phyloP scores from a whole-genome alignment of 2,888 invertebrate species.

The Galeruca laticollis region DNA sequence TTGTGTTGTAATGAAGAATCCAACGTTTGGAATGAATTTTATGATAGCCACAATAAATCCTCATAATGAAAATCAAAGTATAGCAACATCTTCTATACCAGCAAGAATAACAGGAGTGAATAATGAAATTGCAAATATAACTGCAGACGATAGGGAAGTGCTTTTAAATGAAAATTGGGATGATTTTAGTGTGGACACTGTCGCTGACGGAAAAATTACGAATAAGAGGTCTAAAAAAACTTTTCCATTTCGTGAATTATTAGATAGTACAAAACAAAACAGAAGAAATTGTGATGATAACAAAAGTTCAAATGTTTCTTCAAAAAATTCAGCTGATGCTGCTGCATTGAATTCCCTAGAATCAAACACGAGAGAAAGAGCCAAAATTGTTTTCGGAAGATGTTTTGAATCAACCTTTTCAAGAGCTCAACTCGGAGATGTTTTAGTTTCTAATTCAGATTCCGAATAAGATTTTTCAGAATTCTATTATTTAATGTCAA shows the following conservation, averaged over 20 bases:
- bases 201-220: conserved; percentile 14
- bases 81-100: conserved; percentile 53
- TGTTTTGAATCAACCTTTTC: conserved; percentile 78
- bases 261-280: conserved; percentile 32
- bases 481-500: too few relatives aligned
- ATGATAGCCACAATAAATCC: conserved; percentile 83
- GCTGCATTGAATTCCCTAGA: conserved; percentile 69
- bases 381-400: conserved; percentile 76
- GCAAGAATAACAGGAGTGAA: conserved; percentile 62
- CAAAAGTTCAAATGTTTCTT: conserved; percentile 1
- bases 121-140: conserved; percentile 43
- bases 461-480: conserved; percentile 50
- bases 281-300: conserved; percentile 22
- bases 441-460: conserved; percentile 64
- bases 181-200: conserved; percentile 49
- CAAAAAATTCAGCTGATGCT: conserved; percentile 36
- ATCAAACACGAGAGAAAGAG: conserved; percentile 70
- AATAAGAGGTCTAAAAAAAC: conserved; percentile 36
- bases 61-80: conserved; percentile 65
- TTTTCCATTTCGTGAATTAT: conserved; percentile 31
- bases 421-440: conserved; percentile 35
- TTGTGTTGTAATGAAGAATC: conserved; percentile 78
- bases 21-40: conserved; percentile 83
- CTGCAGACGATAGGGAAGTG: conserved; percentile 55
- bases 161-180: conserved; percentile 57